phyloP scores from a whole-genome alignment of 2,113 vertebrate species.

The Podocnemis expansa region DNA sequence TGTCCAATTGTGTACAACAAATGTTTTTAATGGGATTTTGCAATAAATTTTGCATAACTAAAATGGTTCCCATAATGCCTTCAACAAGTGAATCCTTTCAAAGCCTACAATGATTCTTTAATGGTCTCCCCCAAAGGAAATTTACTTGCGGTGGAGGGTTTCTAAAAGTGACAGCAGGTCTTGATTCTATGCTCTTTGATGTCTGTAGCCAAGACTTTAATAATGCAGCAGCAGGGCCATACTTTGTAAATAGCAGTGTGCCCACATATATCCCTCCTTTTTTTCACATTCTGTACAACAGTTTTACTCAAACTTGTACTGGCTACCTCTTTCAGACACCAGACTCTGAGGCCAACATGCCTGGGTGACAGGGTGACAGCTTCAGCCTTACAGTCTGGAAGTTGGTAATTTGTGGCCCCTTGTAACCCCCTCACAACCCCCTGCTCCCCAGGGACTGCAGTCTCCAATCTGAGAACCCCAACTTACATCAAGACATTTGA shows the following conservation, averaged over 20 bases:
- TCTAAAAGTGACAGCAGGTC: background rate
- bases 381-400: too few species aligned
- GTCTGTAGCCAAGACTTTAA: background rate
- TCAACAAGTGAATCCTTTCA: background rate
- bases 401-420: too few species aligned
- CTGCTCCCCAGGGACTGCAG: too few species aligned
- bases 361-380: too few species aligned
- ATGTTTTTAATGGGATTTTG: background rate
- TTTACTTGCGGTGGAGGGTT: background rate
- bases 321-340: too few species aligned
- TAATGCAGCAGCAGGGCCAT: background rate
- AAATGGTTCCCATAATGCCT: background rate
- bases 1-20: background rate
- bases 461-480: too few species aligned
- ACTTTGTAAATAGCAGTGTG: background rate
- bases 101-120: background rate
- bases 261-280: background rate
- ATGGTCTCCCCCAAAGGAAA: background rate
- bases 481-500: background rate
- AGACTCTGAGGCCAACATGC: too few species aligned
- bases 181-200: background rate
- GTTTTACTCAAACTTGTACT: too few species aligned
- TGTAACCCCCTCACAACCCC: too few species aligned
- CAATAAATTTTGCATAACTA: background rate
- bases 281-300: background rate